These are phyloP conservation scores for Anser cygnoides DNA, from an alignment of 2,113 vertebrate species.

Conservation along the genomic window DNA sequence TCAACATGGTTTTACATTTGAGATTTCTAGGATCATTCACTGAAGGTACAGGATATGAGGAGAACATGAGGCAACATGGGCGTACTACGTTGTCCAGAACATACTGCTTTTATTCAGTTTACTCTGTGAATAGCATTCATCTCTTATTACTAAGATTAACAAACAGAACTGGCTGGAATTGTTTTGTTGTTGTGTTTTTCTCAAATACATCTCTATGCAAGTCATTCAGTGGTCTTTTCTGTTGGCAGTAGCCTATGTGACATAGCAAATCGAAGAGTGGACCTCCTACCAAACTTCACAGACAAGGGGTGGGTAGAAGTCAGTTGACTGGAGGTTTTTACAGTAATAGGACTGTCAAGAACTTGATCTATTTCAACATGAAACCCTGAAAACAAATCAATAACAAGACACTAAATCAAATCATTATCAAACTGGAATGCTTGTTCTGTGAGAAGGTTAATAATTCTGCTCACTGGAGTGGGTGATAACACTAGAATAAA, in stretches of 20 bases:
- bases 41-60: not conserved
- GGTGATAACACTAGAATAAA: slow-evolving; percentile 48
- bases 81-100: not conserved
- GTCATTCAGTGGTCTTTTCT: not conserved
- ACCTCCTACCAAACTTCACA: slow-evolving; percentile 17
- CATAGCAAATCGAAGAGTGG: not conserved
- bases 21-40: not conserved
- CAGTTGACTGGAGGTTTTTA: slow-evolving; percentile 51
- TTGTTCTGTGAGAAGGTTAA: slow-evolving; percentile 61
- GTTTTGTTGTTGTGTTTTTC: not conserved
- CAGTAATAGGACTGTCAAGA: slow-evolving; percentile 73
- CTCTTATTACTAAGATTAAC: not conserved
- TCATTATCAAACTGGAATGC: slow-evolving; percentile 63
- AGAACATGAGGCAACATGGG: not conserved
- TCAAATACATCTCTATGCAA: not conserved
- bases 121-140: not conserved
- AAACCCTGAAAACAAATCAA: slow-evolving; percentile 71
- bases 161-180: not conserved
- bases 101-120: not conserved
- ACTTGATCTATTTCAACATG: slow-evolving; percentile 70
- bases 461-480: slow-evolving; percentile 70
- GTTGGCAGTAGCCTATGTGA: slow-evolving; percentile 11
- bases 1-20: not conserved
- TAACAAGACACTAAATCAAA: slow-evolving; percentile 74
- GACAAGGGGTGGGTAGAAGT: slow-evolving; percentile 36